Base-by-base conservation (phyloP, 2,888 invertebrate genomes). In the Nematopogon swammerdamellus region DNA sequence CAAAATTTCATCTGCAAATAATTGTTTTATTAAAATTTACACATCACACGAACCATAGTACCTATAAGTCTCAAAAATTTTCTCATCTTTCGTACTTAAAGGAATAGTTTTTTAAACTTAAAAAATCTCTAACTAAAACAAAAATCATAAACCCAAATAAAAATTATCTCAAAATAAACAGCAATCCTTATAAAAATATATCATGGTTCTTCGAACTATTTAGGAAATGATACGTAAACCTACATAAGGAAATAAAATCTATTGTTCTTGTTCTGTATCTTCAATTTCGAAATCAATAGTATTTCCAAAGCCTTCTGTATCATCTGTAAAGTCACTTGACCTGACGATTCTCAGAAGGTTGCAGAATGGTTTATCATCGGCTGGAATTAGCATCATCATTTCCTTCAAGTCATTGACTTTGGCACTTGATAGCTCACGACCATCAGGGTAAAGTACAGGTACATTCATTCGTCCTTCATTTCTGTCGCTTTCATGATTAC, bases 271-370 rank as follows among this genome's bases (percentile, higher is more conserved):
- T n/a, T 46, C 20, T 46, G 19, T 46, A 18, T 14, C 48, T 49
- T 49, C 29, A 30, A 36, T 45, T 48, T 49, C 48, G 19, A 50
- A 50, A 50, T 50, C 50, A 20, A 47, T 5, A 25, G 50, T 48
- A n/a, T 42, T n/a, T n/a, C 50, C 50, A 50, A 48, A 49, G 19
- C 50, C 50, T 44, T 50, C 50, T 14, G 44, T 19, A 48, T 50
- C 50, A 48, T 50, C 50, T 20, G 19, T 43, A 48, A 50, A 50
- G 14, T 50, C 47, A 43, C 36, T 20, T 16, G 43, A 36, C 6
- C 29, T 50, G n/a, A 50, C 50, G 29, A 11, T 50, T 49, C 43
- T 49, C 17, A 49, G 19, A 49, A 50, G 49, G 44, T 49, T 50
- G 44, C 49, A 50, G 18, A 50, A 50, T 17, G 48, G 36, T 50